phyloP scores from a whole-genome alignment of 2,113 vertebrate species.

The Lethenteron reissneri region DNA sequence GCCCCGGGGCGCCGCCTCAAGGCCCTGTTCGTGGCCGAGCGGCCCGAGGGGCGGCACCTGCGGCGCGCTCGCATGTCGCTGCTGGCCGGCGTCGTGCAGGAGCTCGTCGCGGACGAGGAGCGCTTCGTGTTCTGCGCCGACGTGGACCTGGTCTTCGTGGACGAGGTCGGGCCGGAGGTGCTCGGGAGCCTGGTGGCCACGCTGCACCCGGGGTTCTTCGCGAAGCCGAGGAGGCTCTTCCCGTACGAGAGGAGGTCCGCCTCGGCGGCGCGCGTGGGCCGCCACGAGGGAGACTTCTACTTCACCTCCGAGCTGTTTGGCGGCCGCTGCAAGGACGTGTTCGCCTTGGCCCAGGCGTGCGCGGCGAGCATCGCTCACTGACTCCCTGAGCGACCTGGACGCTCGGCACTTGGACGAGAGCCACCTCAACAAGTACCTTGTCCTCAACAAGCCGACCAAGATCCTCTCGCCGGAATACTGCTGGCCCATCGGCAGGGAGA shows the following conservation, averaged over 20 bases:
- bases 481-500: constrained; percentile 16
- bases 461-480: constrained; percentile 37
- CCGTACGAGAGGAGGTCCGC: constrained; percentile 19
- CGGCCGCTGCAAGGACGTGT: constrained; percentile 21
- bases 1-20: constrained; percentile 18
- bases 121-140: constrained; percentile 32
- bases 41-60: constrained; percentile 24
- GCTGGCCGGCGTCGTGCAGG: constrained; percentile 18
- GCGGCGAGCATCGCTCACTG: constrained; percentile 24
- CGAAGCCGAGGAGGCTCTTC: constrained; percentile 14
- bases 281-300: constrained; percentile 25
- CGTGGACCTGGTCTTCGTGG: constrained; percentile 27
- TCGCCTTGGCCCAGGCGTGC: constrained; percentile 20
- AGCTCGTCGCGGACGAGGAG: constrained; percentile 16
- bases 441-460: constrained; percentile 23
- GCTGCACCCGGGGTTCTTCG: constrained; percentile 24
- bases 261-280: constrained; percentile 22
- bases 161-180: constrained; percentile 27
- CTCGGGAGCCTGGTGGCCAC: constrained; percentile 25
- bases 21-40: constrained; percentile 21
- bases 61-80: constrained; percentile 21
- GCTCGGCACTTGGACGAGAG: constrained; percentile 29
- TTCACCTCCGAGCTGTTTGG: constrained; percentile 34
- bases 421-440: constrained; percentile 33
- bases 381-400: constrained; percentile 19